Base-by-base conservation (phyloP, 2,797 vertebrate species). In the Chrysocyon brachyurus region DNA sequence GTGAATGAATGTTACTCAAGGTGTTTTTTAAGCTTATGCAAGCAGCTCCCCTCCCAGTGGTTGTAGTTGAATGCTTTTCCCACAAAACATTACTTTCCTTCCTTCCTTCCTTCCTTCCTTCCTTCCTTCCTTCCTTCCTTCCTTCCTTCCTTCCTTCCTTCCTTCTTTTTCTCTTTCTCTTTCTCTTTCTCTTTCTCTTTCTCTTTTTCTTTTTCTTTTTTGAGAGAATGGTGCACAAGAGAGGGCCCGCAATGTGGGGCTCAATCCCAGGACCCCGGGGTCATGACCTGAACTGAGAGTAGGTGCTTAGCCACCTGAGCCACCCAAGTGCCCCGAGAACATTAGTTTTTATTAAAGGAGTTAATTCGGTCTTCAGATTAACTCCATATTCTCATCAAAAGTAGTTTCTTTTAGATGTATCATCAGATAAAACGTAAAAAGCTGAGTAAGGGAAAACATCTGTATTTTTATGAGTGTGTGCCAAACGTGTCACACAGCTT, bases 361-460 rank as follows among this genome's bases (percentile, higher is more conserved):
- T 31, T 31, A 49, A 92, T 52, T 66, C 15, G 61, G n/a, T 72
- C 63, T 57, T 96, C 10, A 84, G 57, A 90, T 52, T 86, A 28
- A 28, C 8, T 86, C 15, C 49, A 36, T 36, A 75, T 92, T 91
- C 33, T 96, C 21, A 88, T n/a, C 21, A 12, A 83, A 94, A 79
- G 2, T 78, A 21, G 6, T n/a, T 79, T 88, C 9, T 46, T 83
- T 86, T 61, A 24, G 4, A 49, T 64, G 12, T 85, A 56, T 72
- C 87, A 57, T 81, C 36, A 64, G 26, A 81, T 5, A 91, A 77
- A 40, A 95, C 16, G 66, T 59, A 85, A 78, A 86, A 90, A 61
- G 21, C 46, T 75, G 70, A 87, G 31, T 70, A 19, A 12, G 90
- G 52, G n/a, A 64, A 94, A 86, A 75, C 26, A 75, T 28, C 52